Conservation (phyloP, 2,797 vertebrate genomes). For the Chloroceryle inda region DNA sequence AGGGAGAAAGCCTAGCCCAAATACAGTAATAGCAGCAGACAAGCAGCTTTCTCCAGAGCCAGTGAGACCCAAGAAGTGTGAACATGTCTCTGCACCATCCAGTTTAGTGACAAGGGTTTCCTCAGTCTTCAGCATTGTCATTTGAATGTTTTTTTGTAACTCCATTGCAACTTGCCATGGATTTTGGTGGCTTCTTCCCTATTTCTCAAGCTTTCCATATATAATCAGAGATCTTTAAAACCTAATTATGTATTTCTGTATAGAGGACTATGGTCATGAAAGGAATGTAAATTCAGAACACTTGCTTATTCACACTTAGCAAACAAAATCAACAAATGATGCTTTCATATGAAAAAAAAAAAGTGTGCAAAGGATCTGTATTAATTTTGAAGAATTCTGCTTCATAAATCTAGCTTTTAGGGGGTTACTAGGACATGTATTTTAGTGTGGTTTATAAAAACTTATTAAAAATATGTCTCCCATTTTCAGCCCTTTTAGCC, state of each 20-base stretch:
- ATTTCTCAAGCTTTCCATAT: neutral
- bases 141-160: neutral
- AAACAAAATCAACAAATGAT: neutral
- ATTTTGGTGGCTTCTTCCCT: neutral
- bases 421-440: neutral
- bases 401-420: neutral
- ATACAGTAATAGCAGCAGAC: accelerated
- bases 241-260: neutral
- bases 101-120: neutral
- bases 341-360: neutral
- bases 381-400: neutral
- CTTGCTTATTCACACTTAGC: neutral
- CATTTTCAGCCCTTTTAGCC: neutral
- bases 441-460: neutral
- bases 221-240: neutral
- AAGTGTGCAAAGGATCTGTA: neutral
- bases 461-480: neutral
- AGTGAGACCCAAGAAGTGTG: neutral
- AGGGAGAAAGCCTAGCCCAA: neutral
- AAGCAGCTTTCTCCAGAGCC: neutral
- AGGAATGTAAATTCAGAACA: neutral
- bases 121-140: neutral
- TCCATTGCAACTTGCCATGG: neutral
- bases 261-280: neutral
- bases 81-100: neutral